These are phyloP conservation scores for Carcinoscorpius rotundicauda DNA, from an alignment of 1,140 invertebrate genomes.

Conservation along the genomic window DNA sequence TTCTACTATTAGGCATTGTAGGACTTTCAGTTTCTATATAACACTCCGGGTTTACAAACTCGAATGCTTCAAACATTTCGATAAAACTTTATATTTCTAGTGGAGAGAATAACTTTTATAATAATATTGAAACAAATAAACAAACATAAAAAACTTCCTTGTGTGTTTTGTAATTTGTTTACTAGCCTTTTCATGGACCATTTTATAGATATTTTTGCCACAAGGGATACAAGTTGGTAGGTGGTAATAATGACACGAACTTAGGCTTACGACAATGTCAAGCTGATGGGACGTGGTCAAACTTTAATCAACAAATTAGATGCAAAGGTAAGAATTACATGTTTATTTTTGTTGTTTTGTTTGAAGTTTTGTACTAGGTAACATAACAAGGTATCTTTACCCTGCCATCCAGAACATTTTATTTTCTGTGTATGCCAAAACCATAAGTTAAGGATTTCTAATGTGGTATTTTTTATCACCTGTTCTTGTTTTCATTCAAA, in stretches of 20 bases:
- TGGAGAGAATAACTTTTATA: background rate
- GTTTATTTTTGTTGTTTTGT: no score
- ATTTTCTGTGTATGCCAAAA: background rate
- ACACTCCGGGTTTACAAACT: no score
- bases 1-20: no score
- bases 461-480: slow-evolving; percentile 1
- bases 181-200: background rate
- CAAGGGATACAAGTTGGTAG: slow-evolving; percentile 8
- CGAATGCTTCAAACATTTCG: no score
- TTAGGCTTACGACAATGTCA: slow-evolving; percentile 7
- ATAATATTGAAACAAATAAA: background rate
- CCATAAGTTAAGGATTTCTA: background rate
- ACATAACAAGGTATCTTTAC: no score
- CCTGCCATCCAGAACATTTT: no score
- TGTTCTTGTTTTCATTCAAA: background rate
- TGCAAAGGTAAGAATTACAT: slow-evolving; percentile 5
- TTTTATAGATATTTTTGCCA: slow-evolving; percentile 10
- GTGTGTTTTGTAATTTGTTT: no score
- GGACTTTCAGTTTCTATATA: no score
- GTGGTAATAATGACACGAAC: background rate
- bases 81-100: no score
- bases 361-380: no score
- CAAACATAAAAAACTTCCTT: no score
- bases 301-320: background rate
- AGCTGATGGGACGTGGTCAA: slow-evolving; percentile 9